Base-by-base conservation (phyloP, 1,140 invertebrate species). In the Conopomorpha cramerella region DNA sequence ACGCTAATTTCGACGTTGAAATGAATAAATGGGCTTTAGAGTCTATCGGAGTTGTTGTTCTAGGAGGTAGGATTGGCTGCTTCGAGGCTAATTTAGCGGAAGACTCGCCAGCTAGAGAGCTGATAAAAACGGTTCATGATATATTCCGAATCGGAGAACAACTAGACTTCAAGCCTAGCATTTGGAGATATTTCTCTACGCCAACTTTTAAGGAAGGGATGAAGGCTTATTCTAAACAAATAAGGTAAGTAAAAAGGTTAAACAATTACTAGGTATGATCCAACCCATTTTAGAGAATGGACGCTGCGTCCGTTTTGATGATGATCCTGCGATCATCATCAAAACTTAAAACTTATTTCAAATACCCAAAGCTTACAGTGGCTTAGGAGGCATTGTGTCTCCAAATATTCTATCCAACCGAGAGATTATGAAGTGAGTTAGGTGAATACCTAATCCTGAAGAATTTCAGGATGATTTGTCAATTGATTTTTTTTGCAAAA, bases 21-120 rank as follows among this genome's bases (percentile, higher is more conserved):
- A 50, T 86, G 7, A 81, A 80, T 46, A 82, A 82, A 47, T 82
- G 84, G 79, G 63, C 82, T 2, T 48, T 87, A 12, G 86, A 88
- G 54, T 83, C 81, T 1, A 82, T 87, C 10, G 79, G 70, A 2
- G 50, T 80, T 11, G 76, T 89, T 10, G 84, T 84, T 1, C 56
- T 88, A 29, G 83, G 88, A 43, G 77, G 70, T n/a, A 63, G 83
- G 15, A 53, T 89, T 10, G 82, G 79, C 8, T 82, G 83, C 49
- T 44, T 83, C 41, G 31, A 66, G 25, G 28, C 39, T 0, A 56
- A 77, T 26, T 48, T 81, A 2, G 31, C 60, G 0, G 37, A 60
- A 15, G 66, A 80, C 15, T 73, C 71, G 7, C 77, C 81, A 32
- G 66, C 78, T 0, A 60, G 74, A 30, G 49, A 62, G 36, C 81